A percentile compares a stretch with the other conserved stretches of the same genome.
These are phyloP conservation scores for Urocynchramus pylzowi DNA, from an alignment of 2,113 vertebrate genomes.

Conservation along the genomic window DNA sequence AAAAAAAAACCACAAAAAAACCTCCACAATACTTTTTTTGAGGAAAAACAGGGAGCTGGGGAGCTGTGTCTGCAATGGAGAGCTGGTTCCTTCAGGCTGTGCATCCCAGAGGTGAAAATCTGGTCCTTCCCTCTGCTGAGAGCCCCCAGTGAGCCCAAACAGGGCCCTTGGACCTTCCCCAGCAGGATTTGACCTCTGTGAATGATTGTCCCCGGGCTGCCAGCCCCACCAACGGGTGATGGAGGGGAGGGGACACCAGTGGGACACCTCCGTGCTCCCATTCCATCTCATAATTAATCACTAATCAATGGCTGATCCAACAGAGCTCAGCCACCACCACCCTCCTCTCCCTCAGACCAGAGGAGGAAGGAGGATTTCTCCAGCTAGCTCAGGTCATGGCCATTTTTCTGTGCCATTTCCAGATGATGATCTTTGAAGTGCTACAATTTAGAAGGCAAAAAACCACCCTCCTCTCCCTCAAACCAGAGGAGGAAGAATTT, in stretches of 20 bases:
- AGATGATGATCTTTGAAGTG: background rate
- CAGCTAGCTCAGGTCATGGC: background rate
- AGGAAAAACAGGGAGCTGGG: background rate
- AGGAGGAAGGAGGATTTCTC: background rate
- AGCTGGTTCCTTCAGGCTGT: background rate
- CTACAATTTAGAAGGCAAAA: background rate
- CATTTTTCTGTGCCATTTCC: background rate
- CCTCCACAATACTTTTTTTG: background rate
- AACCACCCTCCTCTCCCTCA: background rate
- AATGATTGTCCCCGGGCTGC: background rate
- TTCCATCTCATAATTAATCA: background rate
- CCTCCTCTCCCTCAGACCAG: background rate
- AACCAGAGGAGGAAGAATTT: background rate
- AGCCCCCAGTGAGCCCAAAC: fast-evolving
- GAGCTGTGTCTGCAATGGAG: background rate
- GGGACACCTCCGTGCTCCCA: background rate
- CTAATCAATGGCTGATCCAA: background rate
- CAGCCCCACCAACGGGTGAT: fast-evolving
- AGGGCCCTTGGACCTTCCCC: fast-evolving
- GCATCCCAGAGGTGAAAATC: background rate
- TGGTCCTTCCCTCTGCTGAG: background rate
- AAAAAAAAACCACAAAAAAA: background rate
- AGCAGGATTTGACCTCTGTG: background rate
- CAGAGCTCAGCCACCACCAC: background rate
- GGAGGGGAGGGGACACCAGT: background rate